A percentile compares a stretch with the other conserved stretches of the same genome.
These are phyloP conservation scores for Homarus gammarus DNA, from an alignment of 2,888 invertebrate genomes.

Conservation along the genomic window DNA sequence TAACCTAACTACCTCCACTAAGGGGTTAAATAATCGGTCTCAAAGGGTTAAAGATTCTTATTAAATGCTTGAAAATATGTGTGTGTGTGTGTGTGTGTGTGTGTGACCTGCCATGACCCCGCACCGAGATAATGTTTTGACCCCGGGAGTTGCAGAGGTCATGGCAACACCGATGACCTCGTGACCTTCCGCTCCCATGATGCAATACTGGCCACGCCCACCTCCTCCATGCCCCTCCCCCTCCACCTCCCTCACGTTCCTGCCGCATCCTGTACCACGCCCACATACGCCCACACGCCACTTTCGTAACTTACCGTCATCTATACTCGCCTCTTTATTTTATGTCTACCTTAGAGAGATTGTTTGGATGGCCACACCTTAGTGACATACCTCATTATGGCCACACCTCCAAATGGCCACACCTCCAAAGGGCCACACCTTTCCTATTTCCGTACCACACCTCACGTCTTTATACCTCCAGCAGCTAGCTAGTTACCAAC, in stretches of 20 bases:
- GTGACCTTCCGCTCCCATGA: background rate
- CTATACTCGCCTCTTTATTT: background rate
- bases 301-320: background rate
- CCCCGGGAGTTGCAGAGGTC: background rate
- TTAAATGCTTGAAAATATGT: conserved; percentile 14
- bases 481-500: background rate
- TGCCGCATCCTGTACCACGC: background rate
- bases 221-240: conserved; percentile 6
- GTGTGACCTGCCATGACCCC: conserved; percentile 16
- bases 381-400: too few relatives aligned
- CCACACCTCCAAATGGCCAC: too few relatives aligned
- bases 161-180: background rate
- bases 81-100: conserved; percentile 6
- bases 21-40: too few relatives aligned
- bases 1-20: too few relatives aligned
- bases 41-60: too few relatives aligned
- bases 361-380: too few relatives aligned
- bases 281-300: background rate
- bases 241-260: conserved; percentile 8
- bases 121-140: conserved; percentile 14
- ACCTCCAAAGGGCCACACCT: background rate
- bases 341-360: too few relatives aligned
- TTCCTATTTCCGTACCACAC: background rate
- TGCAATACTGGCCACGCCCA: background rate
- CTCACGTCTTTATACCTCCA: too few relatives aligned